These are phyloP conservation scores for Lithophane socia DNA, from an alignment of 2,888 invertebrate species.

Conservation along the genomic window DNA sequence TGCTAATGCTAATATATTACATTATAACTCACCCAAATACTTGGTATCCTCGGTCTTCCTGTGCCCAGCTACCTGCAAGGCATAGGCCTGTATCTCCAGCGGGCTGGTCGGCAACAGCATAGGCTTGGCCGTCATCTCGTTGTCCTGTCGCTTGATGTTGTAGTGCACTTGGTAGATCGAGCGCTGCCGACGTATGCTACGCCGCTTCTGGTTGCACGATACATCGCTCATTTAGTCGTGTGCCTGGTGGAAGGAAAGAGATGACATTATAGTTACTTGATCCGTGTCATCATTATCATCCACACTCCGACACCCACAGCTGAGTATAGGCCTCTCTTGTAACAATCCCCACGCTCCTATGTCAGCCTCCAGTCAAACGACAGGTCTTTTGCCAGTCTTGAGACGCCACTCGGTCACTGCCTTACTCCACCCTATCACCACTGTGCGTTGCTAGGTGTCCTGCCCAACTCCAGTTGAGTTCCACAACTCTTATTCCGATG, in stretches of 20 bases:
- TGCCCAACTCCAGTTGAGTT: no score
- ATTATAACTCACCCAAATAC: slow-evolving; percentile 75
- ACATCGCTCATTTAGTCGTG: slow-evolving; percentile 85
- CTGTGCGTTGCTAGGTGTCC: no score
- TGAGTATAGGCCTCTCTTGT: no score
- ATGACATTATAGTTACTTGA: background rate
- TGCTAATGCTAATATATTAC: no score
- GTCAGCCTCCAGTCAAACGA: no score
- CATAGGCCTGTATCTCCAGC: slow-evolving; percentile 78
- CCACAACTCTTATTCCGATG: no score
- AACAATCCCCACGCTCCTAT: no score
- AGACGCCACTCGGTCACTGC: no score
- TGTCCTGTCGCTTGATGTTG: slow-evolving; percentile 73
- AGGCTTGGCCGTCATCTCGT: slow-evolving; percentile 79
- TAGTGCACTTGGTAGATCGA: slow-evolving; percentile 86
- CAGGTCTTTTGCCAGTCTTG: no score
- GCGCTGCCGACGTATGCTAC: slow-evolving; percentile 76
- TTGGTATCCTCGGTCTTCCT: slow-evolving; percentile 73
- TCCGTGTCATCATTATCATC: background rate
- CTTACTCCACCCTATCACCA: no score
- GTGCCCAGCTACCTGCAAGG: slow-evolving; percentile 84
- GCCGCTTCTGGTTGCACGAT: slow-evolving; percentile 59
- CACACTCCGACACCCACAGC: no score
- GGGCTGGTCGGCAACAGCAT: slow-evolving; percentile 70
- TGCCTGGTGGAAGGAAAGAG: slow-evolving; percentile 70